These are phyloP conservation scores for Drosophila antonietae DNA, from an alignment of 2,888 invertebrate species.

Conservation along the genomic window DNA sequence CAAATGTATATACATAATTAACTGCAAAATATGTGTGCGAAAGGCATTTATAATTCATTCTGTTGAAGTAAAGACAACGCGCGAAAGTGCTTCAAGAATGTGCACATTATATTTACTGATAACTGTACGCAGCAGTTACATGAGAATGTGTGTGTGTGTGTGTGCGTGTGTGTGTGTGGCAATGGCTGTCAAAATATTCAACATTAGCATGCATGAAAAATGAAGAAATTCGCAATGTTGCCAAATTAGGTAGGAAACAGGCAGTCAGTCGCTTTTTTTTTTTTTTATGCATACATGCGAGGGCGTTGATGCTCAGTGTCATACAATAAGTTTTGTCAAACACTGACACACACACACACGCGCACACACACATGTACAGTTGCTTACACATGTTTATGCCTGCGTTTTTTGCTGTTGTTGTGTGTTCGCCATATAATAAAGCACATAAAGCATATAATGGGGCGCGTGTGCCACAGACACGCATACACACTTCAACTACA, in stretches of 20 bases:
- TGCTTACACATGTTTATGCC: constrained; percentile 60
- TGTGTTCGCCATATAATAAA: constrained; percentile 57
- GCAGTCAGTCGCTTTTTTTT: neutral
- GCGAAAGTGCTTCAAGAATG: constrained; percentile 35
- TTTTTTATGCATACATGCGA: constrained; percentile 21
- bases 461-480: constrained; percentile 72
- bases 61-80: constrained; percentile 8
- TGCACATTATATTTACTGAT: constrained; percentile 31
- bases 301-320: constrained; percentile 29
- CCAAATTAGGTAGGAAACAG: constrained; percentile 68
- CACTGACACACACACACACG: constrained; percentile 31
- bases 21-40: constrained; percentile 15
- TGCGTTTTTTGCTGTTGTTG: constrained; percentile 22
- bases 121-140: neutral
- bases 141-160: neutral
- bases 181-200: constrained; percentile 71
- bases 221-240: constrained; percentile 70
- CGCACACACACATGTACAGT: constrained; percentile 8
- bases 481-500: constrained; percentile 52
- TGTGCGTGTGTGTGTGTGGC: neutral
- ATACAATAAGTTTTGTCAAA: constrained; percentile 60
- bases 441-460: constrained; percentile 68
- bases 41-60: constrained; percentile 39
- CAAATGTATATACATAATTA: constrained; percentile 16
- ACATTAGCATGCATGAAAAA: constrained; percentile 77